A percentile compares a stretch with the other conserved stretches of the same genome.
phyloP scores from a whole-genome alignment of 2,797 vertebrate species.

The Falco naumanni region DNA sequence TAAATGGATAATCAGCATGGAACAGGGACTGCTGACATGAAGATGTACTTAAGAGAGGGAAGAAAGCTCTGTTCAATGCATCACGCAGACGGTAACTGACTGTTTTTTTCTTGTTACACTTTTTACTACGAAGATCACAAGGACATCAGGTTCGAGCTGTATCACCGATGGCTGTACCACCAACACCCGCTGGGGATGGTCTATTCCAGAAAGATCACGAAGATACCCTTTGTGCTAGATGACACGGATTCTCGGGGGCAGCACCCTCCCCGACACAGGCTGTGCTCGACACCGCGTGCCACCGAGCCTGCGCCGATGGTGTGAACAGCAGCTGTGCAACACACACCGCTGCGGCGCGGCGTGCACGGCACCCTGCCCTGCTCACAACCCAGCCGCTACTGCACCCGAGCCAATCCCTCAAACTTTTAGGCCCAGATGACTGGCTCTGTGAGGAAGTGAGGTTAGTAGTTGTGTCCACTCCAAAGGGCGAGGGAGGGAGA shows the following conservation, averaged over 20 bases:
- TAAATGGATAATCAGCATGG: neutral
- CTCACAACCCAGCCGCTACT: neutral
- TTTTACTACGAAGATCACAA: neutral
- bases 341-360: neutral
- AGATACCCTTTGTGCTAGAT: accelerated
- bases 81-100: neutral
- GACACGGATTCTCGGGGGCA: neutral
- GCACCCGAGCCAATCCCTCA: neutral
- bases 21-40: neutral
- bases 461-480: neutral
- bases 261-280: accelerated
- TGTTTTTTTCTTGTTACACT: neutral
- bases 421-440: neutral
- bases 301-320: too few relatives aligned
- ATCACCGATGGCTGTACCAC: neutral
- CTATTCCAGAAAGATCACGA: neutral
- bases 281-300: too few relatives aligned
- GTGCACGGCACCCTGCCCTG: neutral
- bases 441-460: neutral
- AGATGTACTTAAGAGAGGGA: neutral
- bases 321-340: accelerated
- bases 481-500: neutral
- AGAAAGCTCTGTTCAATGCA: neutral
- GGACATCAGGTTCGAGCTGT: neutral
- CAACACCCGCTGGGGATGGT: neutral